Evolutionary conservation across 2,113 vertebrate genomes (phyloP), one percentile per base, ranked within the genome.

Genomic region (Elanus axillaris): DNA sequence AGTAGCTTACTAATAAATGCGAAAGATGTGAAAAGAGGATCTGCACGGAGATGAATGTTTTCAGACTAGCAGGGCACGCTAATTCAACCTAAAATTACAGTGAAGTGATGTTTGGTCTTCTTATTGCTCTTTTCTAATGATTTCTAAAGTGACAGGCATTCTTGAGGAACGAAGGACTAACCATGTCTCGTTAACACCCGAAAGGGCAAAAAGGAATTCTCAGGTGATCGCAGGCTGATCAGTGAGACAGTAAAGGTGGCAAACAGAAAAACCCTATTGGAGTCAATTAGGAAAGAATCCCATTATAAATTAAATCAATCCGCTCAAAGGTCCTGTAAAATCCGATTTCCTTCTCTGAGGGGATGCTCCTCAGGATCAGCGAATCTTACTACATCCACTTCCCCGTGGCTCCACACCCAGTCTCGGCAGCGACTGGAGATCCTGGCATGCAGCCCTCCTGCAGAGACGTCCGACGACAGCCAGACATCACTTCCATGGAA

Each of bases 161-260:
- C 34, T 31, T 3, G 3, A 84, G 31, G 18, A 69, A 73, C 47
- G 26, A 73, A 85, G 64, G 25, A 64, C 9, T 31, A 88, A 27
- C 6, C 2, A 17, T 11, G 27, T 36, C 91, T 67, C 50, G 74
- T 21, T 69, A 86, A 48, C 20, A 50, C 52, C 50, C 12, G 20
- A 59, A 90, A 69, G 14, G 17, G 14, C 15, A 75, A 79, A 48
- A 47, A 26, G 11, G n/a, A 88, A 58, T 27, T 43, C 15, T 48
- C 10, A 11, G 0, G 0, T 43, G 40, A 43, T 36, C 23, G 45
- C 4, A 68, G n/a, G 10, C 29, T 63, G 58, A 47, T 6, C 32
- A 82, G 22, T 8, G 27, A 79, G 64, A 64, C 8, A 60, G 25
- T 15, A 15, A 72, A 7, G 19, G 52, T 84, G 19, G 12, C 53